A percentile compares a stretch with the other conserved stretches of the same genome.
phyloP scores from a whole-genome alignment of 2,113 vertebrate genomes.

The Microtus montanus region DNA sequence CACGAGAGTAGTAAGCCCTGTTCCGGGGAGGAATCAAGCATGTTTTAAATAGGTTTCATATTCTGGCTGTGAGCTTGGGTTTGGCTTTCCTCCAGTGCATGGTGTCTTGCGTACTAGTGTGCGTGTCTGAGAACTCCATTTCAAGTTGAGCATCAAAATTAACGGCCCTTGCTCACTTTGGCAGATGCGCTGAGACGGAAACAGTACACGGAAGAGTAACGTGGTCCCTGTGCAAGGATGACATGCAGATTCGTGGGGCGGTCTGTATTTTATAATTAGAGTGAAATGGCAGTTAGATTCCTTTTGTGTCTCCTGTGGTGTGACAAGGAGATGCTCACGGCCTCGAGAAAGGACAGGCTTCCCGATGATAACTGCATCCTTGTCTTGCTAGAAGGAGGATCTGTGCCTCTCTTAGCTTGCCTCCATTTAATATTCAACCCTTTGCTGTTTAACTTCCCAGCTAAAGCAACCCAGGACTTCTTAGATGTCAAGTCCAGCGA shows the following conservation, averaged over 20 bases:
- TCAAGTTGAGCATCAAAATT: neutral
- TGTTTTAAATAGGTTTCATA: conserved; percentile 10
- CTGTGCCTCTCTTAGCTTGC: neutral
- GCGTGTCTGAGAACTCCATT: neutral
- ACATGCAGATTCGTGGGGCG: neutral
- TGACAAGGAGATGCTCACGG: neutral
- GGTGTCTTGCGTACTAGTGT: neutral
- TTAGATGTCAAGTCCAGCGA: neutral
- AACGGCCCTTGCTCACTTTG: neutral
- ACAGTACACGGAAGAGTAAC: neutral
- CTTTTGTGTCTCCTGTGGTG: neutral
- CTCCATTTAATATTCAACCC: neutral
- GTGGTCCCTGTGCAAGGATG: neutral
- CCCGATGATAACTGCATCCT: neutral
- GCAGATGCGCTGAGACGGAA: neutral
- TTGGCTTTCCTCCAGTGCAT: fast-evolving
- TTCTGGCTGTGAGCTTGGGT: neutral
- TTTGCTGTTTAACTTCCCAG: neutral
- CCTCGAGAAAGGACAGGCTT: neutral
- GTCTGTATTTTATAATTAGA: neutral
- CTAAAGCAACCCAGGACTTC: neutral
- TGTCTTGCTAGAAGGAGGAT: neutral
- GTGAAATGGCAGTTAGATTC: neutral
- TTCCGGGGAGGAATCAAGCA: neutral
- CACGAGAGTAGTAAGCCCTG: neutral